phyloP scores from a whole-genome alignment of 2,113 vertebrate species.

The Sporophila hypoxantha region DNA sequence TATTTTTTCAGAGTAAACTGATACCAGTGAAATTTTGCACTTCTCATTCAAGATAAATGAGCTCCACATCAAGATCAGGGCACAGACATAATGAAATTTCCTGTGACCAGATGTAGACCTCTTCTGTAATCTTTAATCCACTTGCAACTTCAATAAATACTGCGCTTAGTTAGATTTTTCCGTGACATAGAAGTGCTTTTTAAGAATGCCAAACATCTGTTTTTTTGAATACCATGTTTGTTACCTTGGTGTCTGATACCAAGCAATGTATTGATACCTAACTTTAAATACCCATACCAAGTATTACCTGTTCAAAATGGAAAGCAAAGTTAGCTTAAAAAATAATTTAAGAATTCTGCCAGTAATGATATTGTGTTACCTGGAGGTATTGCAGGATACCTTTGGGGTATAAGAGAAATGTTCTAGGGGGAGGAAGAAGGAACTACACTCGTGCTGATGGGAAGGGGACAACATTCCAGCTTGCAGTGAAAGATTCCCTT shows the following conservation, averaged over 20 bases:
- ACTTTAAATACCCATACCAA: background rate
- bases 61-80: background rate
- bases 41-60: background rate
- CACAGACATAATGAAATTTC: background rate
- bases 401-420: background rate
- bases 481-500: background rate
- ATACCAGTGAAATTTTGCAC: background rate
- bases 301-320: background rate
- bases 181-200: background rate
- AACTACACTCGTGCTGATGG: background rate
- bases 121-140: background rate
- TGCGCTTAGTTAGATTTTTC: background rate
- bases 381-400: background rate
- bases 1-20: background rate
- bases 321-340: background rate
- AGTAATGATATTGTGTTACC: rapidly evolving
- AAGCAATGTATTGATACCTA: background rate
- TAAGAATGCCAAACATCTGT: background rate
- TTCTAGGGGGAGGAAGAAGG: background rate
- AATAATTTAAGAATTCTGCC: background rate
- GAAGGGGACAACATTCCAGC: background rate
- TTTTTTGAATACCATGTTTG: background rate
- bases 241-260: background rate
- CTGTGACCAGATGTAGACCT: background rate
- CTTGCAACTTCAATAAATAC: background rate